Base-by-base conservation (phyloP, 2,888 invertebrate genomes). In the Diachrysia chrysitis region DNA sequence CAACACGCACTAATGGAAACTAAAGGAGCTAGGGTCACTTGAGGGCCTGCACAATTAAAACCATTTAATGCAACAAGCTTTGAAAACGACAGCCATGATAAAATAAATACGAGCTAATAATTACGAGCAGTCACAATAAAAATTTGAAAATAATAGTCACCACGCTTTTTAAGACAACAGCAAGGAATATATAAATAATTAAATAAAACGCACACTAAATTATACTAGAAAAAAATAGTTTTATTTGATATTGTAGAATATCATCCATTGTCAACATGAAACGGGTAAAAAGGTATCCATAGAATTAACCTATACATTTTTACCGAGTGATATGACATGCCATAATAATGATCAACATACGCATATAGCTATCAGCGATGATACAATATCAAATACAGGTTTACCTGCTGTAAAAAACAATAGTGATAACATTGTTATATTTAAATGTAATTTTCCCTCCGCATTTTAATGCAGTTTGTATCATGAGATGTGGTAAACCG, bases 1-100 rank as follows among this genome's bases (percentile, higher is more conserved):
- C 56, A 69, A 69, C 83, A 83, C 77, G 83, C 85, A 81, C 73
- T 59, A 61, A 58, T 73, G 61, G 63, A 61, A 74, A 57, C 65
- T 74, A 63, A 60, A 42, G 64, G 68, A 29, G 58, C 69, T 68
- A 61, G 51, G 19, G 46, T 57, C 17, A 46, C 10, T 53, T 68
- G 58, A 68, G 57, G 53, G 61, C 21, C 17, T 59, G 10, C 55
- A 58, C 23, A 25, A 25, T 16, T 32, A 1, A 55, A 75, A 54
- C 14, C 16, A 51, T 35, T 42, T 55, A 2, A 19, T 58, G 1
- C 7, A 57, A 37, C 32, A 35, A 54, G 32, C n/a, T 62, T 61
- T 29, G 4, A 46, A 25, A 16, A n/a, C 10, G 23, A 35, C 23
- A 62, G 21, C 14, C 16, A 14, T 1, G 0, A 59, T 46, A 12